These are phyloP conservation scores for Pogonomyrmex californicus DNA, from an alignment of 1,140 invertebrate species.

Conservation along the genomic window DNA sequence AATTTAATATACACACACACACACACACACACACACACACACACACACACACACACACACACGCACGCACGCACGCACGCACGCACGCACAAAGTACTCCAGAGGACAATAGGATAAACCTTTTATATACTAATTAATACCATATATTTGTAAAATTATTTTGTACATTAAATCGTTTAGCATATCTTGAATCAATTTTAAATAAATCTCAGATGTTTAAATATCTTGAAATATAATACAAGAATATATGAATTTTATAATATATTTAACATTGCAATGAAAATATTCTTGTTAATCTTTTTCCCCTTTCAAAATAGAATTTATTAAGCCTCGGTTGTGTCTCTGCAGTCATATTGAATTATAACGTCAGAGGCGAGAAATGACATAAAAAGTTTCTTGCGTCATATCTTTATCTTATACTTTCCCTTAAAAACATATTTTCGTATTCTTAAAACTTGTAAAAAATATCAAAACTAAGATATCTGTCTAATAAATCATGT, in stretches of 20 bases:
- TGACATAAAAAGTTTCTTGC: no score
- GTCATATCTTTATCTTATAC: no score
- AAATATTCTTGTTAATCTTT: neutral
- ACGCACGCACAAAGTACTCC: neutral
- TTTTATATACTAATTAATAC: neutral
- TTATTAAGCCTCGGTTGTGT: neutral
- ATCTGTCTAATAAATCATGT: no score
- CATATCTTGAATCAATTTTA: neutral
- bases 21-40: no score
- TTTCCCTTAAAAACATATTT: no score
- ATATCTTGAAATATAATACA: neutral
- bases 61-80: neutral
- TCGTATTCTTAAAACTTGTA: no score
- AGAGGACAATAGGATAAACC: neutral
- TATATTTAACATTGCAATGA: neutral
- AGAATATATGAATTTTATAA: neutral
- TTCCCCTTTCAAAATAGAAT: neutral
- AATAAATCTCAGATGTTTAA: neutral
- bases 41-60: neutral
- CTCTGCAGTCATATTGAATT: no score
- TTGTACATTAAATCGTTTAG: neutral
- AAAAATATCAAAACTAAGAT: no score
- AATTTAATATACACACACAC: no score
- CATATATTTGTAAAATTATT: neutral
- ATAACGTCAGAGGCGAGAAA: no score